phyloP scores from a whole-genome alignment of 1,140 invertebrate species.

The Drosophila prosaltans region DNA sequence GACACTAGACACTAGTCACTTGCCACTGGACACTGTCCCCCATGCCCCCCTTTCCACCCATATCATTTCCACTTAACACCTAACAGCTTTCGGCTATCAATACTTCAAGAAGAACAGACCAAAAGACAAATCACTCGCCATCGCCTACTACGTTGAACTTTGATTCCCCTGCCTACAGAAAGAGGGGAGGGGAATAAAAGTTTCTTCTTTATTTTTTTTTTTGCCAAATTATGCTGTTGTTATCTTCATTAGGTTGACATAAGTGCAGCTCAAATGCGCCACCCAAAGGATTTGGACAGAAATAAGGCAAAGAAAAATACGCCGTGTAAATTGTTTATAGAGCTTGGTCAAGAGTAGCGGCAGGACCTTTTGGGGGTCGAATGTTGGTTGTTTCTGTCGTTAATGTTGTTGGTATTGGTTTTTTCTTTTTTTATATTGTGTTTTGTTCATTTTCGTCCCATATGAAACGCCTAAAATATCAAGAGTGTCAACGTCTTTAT shows the following conservation, averaged over 20 bases:
- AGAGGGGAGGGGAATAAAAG: neutral
- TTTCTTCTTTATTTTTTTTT: slow-evolving; percentile 22
- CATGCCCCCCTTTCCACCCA: slow-evolving; percentile 9
- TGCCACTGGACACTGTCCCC: neutral
- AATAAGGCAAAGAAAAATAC: slow-evolving; percentile 49
- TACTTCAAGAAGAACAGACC: slow-evolving; percentile 14
- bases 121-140: slow-evolving; percentile 64
- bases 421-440: slow-evolving; percentile 36
- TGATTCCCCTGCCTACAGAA: slow-evolving; percentile 52
- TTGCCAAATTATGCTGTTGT: slow-evolving; percentile 79
- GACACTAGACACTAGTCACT: neutral
- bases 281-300: slow-evolving; percentile 65
- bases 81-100: slow-evolving; percentile 75
- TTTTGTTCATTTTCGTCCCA: slow-evolving; percentile 20
- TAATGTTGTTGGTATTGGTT: neutral
- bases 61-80: slow-evolving; percentile 69
- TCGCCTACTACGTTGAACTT: slow-evolving; percentile 57
- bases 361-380: slow-evolving; percentile 47
- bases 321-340: slow-evolving; percentile 76
- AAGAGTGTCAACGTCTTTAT: slow-evolving; percentile 65
- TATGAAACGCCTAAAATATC: slow-evolving; percentile 75
- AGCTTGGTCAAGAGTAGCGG: slow-evolving; percentile 31
- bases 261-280: slow-evolving; percentile 77
- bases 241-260: slow-evolving; percentile 81
- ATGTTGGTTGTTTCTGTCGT: slow-evolving; percentile 24